Conservation (phyloP, 2,113 vertebrate species). For the Prunella himalayana region DNA sequence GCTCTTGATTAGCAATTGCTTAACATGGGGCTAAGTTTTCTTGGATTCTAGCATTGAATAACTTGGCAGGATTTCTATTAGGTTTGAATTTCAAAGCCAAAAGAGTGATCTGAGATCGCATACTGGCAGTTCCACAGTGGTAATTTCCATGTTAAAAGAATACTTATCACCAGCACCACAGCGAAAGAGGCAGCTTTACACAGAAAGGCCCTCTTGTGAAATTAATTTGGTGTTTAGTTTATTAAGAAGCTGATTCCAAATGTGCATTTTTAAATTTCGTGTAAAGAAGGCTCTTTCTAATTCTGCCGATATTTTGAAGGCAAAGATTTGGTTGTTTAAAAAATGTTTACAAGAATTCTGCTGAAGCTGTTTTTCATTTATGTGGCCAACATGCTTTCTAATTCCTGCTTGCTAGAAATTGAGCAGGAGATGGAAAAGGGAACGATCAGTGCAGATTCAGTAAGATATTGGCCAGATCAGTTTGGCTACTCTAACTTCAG, state of each 20-base stretch:
- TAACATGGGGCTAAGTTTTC: constrained; percentile 63
- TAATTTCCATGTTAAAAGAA: constrained; percentile 75
- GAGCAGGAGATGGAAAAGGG: neutral
- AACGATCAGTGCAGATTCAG: neutral
- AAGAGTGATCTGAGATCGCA: constrained; percentile 73
- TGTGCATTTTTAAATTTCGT: neutral
- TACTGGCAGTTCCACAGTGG: constrained; percentile 71
- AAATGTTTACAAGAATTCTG: neutral
- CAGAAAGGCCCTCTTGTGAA: constrained; percentile 70
- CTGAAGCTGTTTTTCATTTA: neutral
- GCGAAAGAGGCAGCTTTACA: constrained; percentile 67
- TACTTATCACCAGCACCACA: constrained; percentile 71
- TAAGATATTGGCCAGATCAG: neutral
- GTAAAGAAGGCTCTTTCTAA: neutral
- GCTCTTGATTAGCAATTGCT: constrained; percentile 57
- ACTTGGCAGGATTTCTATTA: constrained; percentile 73
- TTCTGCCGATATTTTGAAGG: neutral
- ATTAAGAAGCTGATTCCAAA: constrained; percentile 61
- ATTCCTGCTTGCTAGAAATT: neutral
- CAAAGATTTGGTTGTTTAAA: neutral
- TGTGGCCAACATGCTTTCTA: neutral
- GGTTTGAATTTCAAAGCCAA: constrained; percentile 74
- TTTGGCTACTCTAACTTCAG: neutral
- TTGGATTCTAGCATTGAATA: constrained; percentile 65
- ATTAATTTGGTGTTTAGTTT: constrained; percentile 72